Base-by-base conservation (phyloP, 2,113 vertebrate species). In the Clupea harengus region DNA sequence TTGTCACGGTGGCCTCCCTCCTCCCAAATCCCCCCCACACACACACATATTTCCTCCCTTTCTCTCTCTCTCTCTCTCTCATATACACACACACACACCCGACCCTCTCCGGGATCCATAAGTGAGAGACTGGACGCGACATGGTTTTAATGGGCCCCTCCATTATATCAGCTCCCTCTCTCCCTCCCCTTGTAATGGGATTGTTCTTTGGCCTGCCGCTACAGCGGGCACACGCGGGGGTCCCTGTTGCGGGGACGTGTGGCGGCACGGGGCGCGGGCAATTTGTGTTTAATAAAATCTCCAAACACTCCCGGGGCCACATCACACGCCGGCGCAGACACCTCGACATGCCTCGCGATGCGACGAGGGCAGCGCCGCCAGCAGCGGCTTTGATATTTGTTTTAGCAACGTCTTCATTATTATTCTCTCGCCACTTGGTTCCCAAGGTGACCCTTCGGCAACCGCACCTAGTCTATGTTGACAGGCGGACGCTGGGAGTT, bases 241-340 rank as follows among this genome's bases (percentile, higher is more conserved):
- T 86, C 86, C 82, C 86, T 88, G 83, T 83, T 84, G 86, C 83
- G 86, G 82, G 64, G 78, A 86, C 57, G 83, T 82, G 84, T 52
- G 81, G 83, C 81, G 84, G 93, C 93, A 94, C 89, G 83, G 84
- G 85, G 93, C 93, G 94, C 94, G 93, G 90, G 89, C 84, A 89
- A 89, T 91, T 86, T 89, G 90, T 92, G 92, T 93, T 92, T 94
- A 94, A 95, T 94, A 93, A 90, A 92, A 95, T 93, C 88, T 88
- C 84, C 91, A 93, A 92, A 92, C 85, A 87, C 92, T 92, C 90
- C 89, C 7, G 50, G 81, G 93, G 92, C 89, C 28, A 45, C 88
- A 89, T 90, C 89, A 52, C 82, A 28, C 7, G 64, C 45, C 46
- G 90, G 82, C 89, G 90, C 87, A 85, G 90, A 89, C 91, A 92